Base-by-base conservation (phyloP, 2,797 vertebrate genomes). In the Eulemur mongoz region DNA sequence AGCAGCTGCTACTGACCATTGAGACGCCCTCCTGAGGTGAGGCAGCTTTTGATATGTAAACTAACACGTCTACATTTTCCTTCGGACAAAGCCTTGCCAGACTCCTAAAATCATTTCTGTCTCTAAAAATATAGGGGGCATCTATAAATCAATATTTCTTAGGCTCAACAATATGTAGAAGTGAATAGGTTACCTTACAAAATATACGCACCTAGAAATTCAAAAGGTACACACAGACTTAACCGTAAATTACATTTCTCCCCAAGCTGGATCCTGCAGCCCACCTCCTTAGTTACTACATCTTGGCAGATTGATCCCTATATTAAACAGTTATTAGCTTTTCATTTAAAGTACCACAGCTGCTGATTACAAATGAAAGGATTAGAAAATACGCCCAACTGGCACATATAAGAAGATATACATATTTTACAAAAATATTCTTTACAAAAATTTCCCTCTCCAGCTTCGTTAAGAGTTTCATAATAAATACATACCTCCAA, bases 341-440 rank as follows among this genome's bases (percentile, higher is more conserved):
- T 93, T 89, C 59, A 96, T 43, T 84, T 85, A 78, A 63, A 90
- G 43, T 67, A 85, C 11, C 67, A 94, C 25, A 90, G 38, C n/a
- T 95, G n/a, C 67, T 95, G 40, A 65, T 67, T 88, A 93, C 32
- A 88, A 78, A 88, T 54, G 22, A 92, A 87, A 86, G n/a, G 4
- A 92, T 63, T 40, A 92, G 59, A 85, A 79, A 93, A 52, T 35
- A 79, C 86, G 61, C 11, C 30, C 48, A 84, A 83, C 3, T 75
- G 82, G 54, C 12, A 84, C 79, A 88, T 8, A 43, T 14, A 92
- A 81, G 13, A 83, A 81, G 32, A 38, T 59, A 81, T 17, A 88
- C 7, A 70, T 30, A 83, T 57, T 59, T 25, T 59, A 59, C 30
- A 79, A 92, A 12, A 87, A 13, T 73, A 86, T 59, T 79, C 20